Evolutionary conservation across 2,797 vertebrate species (phyloP).

Genomic region (Hemibagrus guttatus): DNA sequence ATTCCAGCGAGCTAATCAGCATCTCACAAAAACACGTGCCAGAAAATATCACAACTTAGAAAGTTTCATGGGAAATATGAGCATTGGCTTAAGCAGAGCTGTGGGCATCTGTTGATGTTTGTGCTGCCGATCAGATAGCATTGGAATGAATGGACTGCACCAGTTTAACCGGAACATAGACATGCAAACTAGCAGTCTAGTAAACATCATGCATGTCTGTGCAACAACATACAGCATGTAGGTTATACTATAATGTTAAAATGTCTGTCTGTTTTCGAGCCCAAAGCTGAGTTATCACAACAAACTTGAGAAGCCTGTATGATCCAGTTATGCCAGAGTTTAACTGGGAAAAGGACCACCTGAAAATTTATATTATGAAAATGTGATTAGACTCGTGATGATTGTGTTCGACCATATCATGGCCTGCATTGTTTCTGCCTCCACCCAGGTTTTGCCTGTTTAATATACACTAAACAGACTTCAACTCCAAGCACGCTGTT

Average conservation of each 20-base stretch:
- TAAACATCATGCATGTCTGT: neutral
- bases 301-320: neutral
- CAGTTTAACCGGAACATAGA: neutral
- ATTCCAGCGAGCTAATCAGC: constrained; percentile 1
- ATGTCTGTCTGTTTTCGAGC: neutral
- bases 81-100: neutral
- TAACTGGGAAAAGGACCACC: neutral
- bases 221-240: neutral
- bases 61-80: neutral
- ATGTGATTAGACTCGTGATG: neutral
- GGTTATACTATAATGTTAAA: neutral
- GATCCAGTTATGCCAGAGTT: neutral
- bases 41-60: neutral
- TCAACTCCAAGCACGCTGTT: neutral
- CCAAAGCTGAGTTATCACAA: neutral
- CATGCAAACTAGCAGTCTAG: neutral
- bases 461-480: neutral
- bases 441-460: neutral
- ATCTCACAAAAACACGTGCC: neutral
- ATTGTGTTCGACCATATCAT: neutral
- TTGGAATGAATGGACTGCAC: neutral
- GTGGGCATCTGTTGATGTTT: neutral
- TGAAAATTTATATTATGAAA: neutral
- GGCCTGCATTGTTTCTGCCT: neutral
- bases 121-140: neutral